Percentiles rank a stretch among this genome's conserved stretches.
Evolutionary conservation across 1,140 invertebrate species (phyloP).

Genomic region (Drosophila seguyi): DNA sequence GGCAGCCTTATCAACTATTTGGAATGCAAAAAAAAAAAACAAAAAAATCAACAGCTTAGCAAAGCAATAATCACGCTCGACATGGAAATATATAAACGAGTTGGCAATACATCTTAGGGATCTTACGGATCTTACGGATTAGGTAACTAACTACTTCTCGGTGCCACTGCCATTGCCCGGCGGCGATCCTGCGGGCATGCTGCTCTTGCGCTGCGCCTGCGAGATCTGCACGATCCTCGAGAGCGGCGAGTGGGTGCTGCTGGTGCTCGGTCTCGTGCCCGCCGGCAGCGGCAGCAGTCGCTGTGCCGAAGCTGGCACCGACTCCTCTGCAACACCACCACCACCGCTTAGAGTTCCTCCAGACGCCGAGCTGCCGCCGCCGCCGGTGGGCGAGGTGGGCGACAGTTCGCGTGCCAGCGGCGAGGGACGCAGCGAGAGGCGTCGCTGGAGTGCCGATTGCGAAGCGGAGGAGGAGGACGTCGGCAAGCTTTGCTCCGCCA

Average conservation of each 20-base stretch:
- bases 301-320: slow-evolving; percentile 35
- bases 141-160: slow-evolving; percentile 19
- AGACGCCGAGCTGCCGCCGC: background rate
- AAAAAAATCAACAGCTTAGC: slow-evolving; percentile 6
- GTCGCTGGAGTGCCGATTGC: slow-evolving; percentile 76
- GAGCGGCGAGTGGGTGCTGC: slow-evolving; percentile 81
- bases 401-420: slow-evolving; percentile 73
- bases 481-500: slow-evolving; percentile 24
- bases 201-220: slow-evolving; percentile 82
- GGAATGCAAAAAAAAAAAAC: slow-evolving; percentile 6
- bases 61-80: slow-evolving; percentile 2
- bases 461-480: slow-evolving; percentile 29
- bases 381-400: slow-evolving; percentile 50
- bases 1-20: slow-evolving; percentile 38
- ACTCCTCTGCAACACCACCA: slow-evolving; percentile 29
- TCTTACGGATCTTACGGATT: slow-evolving; percentile 6
- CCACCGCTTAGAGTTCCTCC: background rate
- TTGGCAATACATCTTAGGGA: slow-evolving; percentile 29
- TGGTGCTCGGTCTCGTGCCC: slow-evolving; percentile 64
- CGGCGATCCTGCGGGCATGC: slow-evolving; percentile 57
- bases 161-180: background rate
- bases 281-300: slow-evolving; percentile 59
- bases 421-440: slow-evolving; percentile 79
- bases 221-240: slow-evolving; percentile 83
- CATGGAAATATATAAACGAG: slow-evolving; percentile 31